A percentile compares a stretch with the other conserved stretches of the same genome.
Evolutionary conservation across 2,888 invertebrate genomes (phyloP).

Genomic region (Pollenia angustigena): DNA sequence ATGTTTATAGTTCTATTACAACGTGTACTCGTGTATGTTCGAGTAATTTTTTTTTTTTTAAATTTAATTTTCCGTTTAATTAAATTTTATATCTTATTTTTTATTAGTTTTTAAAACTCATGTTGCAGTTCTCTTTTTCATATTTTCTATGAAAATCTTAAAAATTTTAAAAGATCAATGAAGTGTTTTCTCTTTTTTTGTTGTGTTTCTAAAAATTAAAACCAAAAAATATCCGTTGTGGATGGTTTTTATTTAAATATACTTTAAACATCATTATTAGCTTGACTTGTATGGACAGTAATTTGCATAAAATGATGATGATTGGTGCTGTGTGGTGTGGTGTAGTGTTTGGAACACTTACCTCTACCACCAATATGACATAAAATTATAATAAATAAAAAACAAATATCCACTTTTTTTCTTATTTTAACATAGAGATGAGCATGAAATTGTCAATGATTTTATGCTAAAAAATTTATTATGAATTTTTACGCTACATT

Average conservation of each 20-base stretch:
- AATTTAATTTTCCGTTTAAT: constrained; percentile 68
- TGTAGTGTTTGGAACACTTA: constrained; percentile 44
- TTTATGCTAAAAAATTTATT: constrained; percentile 50
- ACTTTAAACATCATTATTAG: constrained; percentile 63
- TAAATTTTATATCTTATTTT: constrained; percentile 62
- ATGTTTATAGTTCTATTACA: constrained; percentile 55
- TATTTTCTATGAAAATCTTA: constrained; percentile 31
- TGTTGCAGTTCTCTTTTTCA: background rate
- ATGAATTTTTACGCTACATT: constrained; percentile 66
- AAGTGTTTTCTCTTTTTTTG: constrained; percentile 30
- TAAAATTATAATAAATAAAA: constrained; percentile 42
- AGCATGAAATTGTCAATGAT: constrained; percentile 72
- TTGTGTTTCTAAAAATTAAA: constrained; percentile 18
- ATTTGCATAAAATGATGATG: constrained; percentile 60
- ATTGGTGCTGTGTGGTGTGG: constrained; percentile 9
- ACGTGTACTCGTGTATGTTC: constrained; percentile 2
- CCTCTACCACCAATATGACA: constrained; percentile 47
- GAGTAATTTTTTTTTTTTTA: constrained; percentile 17
- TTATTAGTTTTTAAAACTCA: constrained; percentile 48
- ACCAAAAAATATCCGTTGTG: constrained; percentile 2
- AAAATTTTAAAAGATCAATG: constrained; percentile 52
- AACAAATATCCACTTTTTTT: constrained; percentile 17
- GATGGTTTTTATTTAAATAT: constrained; percentile 32
- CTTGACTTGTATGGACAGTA: constrained; percentile 53
- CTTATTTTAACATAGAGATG: background rate